These are phyloP conservation scores for Sclerodermus sp. DNA, from an alignment of 2,888 invertebrate species.

Conservation along the genomic window DNA sequence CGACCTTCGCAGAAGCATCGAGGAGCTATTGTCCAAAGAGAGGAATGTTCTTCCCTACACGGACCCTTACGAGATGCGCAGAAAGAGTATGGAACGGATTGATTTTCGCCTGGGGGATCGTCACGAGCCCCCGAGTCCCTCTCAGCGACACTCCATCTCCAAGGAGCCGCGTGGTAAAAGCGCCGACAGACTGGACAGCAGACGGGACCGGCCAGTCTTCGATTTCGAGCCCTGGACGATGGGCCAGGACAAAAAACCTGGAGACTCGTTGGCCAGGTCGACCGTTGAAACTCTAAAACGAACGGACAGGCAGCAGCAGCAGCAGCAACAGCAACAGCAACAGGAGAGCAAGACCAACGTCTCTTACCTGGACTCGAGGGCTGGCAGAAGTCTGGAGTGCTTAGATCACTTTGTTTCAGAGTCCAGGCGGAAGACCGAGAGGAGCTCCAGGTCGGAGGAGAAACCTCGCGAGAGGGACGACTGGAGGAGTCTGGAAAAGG, in stretches of 20 bases:
- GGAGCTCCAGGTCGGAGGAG: slow-evolving; percentile 34
- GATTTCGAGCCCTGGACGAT: not conserved
- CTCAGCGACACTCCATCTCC: not conserved
- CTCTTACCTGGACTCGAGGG: slow-evolving; percentile 48
- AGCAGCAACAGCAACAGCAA: no score
- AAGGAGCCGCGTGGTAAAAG: not conserved
- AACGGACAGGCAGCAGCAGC: no score
- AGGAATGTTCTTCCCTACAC: slow-evolving; percentile 24
- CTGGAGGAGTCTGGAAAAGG: slow-evolving; percentile 51
- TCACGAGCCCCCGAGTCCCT: slow-evolving; percentile 7
- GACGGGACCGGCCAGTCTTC: not conserved
- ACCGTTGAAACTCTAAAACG: not conserved
- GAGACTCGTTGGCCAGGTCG: not conserved
- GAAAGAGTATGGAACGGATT: slow-evolving; percentile 47
- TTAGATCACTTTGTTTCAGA: slow-evolving; percentile 29
- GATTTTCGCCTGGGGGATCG: slow-evolving; percentile 45
- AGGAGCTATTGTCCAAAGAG: slow-evolving; percentile 35
- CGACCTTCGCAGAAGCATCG: slow-evolving; percentile 39
- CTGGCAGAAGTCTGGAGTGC: slow-evolving; percentile 40
- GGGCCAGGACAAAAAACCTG: not conserved
- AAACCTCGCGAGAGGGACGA: slow-evolving; percentile 51
- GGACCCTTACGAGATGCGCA: slow-evolving; percentile 34
- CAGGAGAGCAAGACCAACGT: slow-evolving; percentile 21
- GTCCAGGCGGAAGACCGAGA: slow-evolving; percentile 19
- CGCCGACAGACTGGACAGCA: not conserved